These are phyloP conservation scores for Drosophila nr. perissopoda DNA, from an alignment of 2,888 invertebrate species.

Conservation along the genomic window DNA sequence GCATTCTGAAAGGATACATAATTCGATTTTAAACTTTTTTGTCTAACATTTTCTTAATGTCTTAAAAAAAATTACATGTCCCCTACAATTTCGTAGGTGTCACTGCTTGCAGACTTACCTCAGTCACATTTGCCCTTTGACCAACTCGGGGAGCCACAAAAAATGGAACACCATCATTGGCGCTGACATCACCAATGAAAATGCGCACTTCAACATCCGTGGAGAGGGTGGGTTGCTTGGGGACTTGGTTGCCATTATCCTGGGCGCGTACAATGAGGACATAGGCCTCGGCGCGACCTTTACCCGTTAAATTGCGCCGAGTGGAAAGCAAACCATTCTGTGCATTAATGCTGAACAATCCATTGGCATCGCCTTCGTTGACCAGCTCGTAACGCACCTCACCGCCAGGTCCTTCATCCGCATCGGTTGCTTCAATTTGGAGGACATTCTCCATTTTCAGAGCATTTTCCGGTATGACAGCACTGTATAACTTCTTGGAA, in stretches of 20 bases:
- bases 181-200: constrained; percentile 92
- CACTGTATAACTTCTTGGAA: constrained; percentile 87
- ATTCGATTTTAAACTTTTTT: background rate
- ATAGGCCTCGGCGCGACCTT: constrained; percentile 91
- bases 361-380: constrained; percentile 90
- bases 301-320: constrained; percentile 89
- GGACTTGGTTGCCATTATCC: constrained; percentile 88
- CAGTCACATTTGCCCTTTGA: constrained; percentile 89
- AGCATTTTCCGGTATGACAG: constrained; percentile 92
- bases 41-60: too few relatives aligned
- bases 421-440: constrained; percentile 90
- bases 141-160: constrained; percentile 90
- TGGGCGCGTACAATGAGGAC: constrained; percentile 88
- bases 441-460: constrained; percentile 87
- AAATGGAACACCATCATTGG: constrained; percentile 92
- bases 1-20: constrained; percentile 86
- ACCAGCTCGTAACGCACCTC: constrained; percentile 90
- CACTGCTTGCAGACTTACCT: constrained; percentile 86
- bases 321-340: constrained; percentile 89
- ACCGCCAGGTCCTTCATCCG: constrained; percentile 91
- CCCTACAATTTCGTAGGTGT: rapidly evolving
- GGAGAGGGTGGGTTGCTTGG: constrained; percentile 85
- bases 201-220: constrained; percentile 88
- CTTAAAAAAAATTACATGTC: background rate
- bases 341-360: constrained; percentile 89